phyloP scores from a whole-genome alignment of 2,888 invertebrate species.

The Melanotus villosus region DNA sequence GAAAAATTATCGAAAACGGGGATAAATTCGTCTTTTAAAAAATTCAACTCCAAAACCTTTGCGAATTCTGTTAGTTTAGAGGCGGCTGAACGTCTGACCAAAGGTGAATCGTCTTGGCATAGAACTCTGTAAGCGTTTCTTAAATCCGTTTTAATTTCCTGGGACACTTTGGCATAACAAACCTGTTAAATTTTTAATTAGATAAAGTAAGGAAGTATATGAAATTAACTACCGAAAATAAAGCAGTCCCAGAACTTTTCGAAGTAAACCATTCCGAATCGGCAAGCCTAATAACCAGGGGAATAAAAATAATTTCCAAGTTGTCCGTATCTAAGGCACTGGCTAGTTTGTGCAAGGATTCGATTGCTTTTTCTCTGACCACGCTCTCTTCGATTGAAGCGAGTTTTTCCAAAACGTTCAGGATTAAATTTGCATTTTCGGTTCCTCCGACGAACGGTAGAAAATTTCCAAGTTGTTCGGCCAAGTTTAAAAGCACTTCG shows the following conservation, averaged over 20 bases:
- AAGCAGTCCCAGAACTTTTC: conserved; percentile 47
- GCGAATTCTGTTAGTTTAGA: conserved; percentile 57
- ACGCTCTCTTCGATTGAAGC: conserved; percentile 61
- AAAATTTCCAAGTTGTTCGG: conserved; percentile 60
- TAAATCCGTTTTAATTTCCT: conserved; percentile 57
- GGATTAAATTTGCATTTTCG: conserved; percentile 57
- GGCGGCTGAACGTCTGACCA: conserved; percentile 60
- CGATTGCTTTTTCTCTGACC: conserved; percentile 59
- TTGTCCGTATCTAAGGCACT: conserved; percentile 53
- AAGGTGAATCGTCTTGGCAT: conserved; percentile 61
- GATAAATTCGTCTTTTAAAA: conserved; percentile 60
- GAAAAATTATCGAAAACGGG: conserved; percentile 61
- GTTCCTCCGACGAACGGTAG: conserved; percentile 62
- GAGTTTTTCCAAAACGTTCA: conserved; percentile 60
- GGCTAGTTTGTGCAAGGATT: conserved; percentile 57
- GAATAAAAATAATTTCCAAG: conserved; percentile 56
- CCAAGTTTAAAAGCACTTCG: conserved; percentile 59
- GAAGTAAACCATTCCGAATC: conserved; percentile 55
- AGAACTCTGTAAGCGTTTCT: conserved; percentile 58
- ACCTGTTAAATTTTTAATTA: too few species aligned
- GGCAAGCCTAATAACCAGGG: conserved; percentile 56
- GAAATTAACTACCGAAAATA: conserved; percentile 46
- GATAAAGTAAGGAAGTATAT: too few species aligned
- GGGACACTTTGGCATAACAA: conserved; percentile 59
- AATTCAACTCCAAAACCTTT: conserved; percentile 57